Evolutionary conservation across 1,140 invertebrate genomes (phyloP), one percentile per base, ranked within the genome.

Genomic region (Euura saliciscinereae): DNA sequence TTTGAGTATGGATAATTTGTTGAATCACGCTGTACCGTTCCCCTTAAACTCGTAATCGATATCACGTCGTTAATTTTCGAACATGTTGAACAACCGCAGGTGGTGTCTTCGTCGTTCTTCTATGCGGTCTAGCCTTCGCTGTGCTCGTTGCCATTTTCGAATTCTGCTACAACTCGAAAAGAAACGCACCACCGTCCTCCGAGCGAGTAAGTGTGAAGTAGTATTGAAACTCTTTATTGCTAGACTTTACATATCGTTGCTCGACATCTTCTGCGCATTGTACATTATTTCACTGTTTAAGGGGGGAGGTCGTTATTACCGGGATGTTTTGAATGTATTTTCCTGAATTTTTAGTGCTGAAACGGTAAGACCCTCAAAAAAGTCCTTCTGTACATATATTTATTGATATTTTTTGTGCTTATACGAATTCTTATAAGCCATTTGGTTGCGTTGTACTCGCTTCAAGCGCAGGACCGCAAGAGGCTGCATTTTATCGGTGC

Each of bases 71-170:
- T n/a, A 59, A 59, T 28, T 28, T 28, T 28, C 28, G 28, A 28
- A 28, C 28, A 28, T 28, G 28, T 28, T 28, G 28, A 28, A 28
- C 28, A 28, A 28, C 13, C 75, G 13, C 87, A 89, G 93, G 97
- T 65, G 97, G 97, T 45, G 94, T 99, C 5, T 99, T 99, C 83
- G 94, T 99, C 11, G 95, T 99, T 6, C 90, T 98, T 3, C 84
- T 95, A 0, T 92, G 93, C 75, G 95, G 94, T 11, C 85, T 96
- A 42, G 91, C 91, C 3, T 89, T 94, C 46, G 93, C 94, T 11
- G 90, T 95, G 65, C 84, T 95, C 5, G 90, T 95, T 5, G 92
- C 94, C 8, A 93, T 96, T 73, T 89, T 92, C 76, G 95, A 96
- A 85, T 96, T 96, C 83, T 93, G 94, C 77, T 94, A 94, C 89